phyloP scores from a whole-genome alignment of 2,113 vertebrate species.

The Chlamydotis undulata region DNA sequence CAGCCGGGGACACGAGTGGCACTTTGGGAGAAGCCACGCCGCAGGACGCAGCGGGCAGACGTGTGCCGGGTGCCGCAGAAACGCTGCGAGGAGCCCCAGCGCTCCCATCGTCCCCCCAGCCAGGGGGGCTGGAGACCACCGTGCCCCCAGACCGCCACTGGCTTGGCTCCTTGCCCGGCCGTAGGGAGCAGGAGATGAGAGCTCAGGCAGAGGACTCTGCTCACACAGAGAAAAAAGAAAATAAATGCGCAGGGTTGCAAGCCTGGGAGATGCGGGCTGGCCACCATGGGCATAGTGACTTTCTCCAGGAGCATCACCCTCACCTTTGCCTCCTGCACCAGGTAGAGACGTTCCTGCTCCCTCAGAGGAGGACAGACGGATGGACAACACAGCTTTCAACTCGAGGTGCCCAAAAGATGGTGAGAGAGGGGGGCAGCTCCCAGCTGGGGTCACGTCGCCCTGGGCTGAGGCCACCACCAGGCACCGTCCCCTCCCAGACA shows the following conservation, averaged over 20 bases:
- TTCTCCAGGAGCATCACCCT: not conserved
- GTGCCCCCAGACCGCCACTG: not conserved
- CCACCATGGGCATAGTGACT: not conserved
- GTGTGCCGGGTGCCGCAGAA: not conserved
- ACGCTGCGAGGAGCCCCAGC: not conserved
- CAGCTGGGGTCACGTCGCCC: accelerated
- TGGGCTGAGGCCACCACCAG: not conserved
- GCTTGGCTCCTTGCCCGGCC: not conserved
- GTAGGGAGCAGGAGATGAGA: not conserved
- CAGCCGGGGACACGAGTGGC: not conserved
- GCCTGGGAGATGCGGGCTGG: not conserved
- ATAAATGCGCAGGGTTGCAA: not conserved
- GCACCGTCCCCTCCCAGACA: not conserved
- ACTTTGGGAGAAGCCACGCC: not conserved
- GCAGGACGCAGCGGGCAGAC: not conserved
- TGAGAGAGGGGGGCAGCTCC: not conserved
- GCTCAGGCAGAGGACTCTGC: not conserved
- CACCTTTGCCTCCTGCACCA: not conserved
- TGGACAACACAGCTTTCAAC: not conserved
- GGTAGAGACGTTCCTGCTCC: not conserved
- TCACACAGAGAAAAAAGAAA: not conserved
- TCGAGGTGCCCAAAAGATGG: not conserved
- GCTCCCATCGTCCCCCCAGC: not conserved
- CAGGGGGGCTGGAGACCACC: not conserved
- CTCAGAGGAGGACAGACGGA: not conserved